These are phyloP conservation scores for Mareca penelope DNA, from an alignment of 2,797 vertebrate species.

Conservation along the genomic window DNA sequence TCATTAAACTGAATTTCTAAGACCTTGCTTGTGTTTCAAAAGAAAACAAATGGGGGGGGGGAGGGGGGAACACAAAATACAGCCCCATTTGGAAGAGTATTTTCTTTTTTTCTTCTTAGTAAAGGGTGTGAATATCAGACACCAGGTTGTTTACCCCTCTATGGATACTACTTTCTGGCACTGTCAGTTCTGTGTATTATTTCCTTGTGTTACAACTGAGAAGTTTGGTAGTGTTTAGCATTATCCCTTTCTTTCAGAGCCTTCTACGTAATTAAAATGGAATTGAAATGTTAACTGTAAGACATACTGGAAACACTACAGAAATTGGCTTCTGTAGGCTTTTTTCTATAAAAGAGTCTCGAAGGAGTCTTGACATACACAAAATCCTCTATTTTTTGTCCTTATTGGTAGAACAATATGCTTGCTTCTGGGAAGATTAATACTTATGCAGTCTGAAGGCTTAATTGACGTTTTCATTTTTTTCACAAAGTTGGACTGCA, in stretches of 20 bases:
- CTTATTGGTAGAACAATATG: neutral
- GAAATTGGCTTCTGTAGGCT: neutral
- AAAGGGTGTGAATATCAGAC: neutral
- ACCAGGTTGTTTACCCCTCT: neutral
- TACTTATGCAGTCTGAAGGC: neutral
- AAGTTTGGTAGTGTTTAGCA: neutral
- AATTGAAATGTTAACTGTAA: neutral
- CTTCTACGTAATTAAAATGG: neutral
- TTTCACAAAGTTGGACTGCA: neutral
- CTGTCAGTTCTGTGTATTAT: neutral
- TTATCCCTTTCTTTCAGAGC: neutral
- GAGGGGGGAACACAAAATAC: too few relatives aligned
- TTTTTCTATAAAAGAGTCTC: neutral
- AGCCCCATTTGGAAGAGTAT: neutral
- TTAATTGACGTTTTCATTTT: constrained; percentile 8
- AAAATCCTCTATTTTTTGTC: neutral
- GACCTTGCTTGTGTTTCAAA: neutral
- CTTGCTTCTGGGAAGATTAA: neutral
- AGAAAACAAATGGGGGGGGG: neutral
- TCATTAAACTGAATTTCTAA: constrained; percentile 23
- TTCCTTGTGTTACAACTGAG: neutral
- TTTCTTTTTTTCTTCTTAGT: neutral
- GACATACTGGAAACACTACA: neutral
- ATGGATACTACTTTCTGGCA: neutral
- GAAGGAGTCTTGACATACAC: neutral